These are phyloP conservation scores for Buphagus erythrorhynchus DNA, from an alignment of 2,797 vertebrate genomes.

Conservation along the genomic window DNA sequence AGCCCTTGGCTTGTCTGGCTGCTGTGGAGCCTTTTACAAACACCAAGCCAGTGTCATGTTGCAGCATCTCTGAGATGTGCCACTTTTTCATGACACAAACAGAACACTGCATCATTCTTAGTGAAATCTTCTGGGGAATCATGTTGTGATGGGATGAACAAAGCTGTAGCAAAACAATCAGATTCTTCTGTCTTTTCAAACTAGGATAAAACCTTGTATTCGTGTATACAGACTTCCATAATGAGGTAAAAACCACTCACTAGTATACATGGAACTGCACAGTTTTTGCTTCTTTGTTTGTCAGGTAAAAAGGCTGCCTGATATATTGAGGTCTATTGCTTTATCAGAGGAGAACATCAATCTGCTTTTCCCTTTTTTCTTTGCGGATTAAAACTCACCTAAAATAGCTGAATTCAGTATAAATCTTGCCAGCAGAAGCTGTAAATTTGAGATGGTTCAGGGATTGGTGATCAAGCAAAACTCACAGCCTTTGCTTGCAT, in stretches of 20 bases:
- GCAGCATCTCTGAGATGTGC: background rate
- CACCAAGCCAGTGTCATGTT: background rate
- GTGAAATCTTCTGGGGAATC: background rate
- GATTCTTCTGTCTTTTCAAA: background rate
- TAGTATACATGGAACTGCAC: rapidly evolving
- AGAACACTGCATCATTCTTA: background rate
- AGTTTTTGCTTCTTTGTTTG: background rate
- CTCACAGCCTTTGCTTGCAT: background rate
- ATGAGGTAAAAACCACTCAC: background rate
- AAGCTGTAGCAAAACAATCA: background rate
- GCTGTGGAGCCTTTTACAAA: background rate
- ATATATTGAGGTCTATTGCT: background rate
- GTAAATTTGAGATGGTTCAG: background rate
- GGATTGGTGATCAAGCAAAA: background rate
- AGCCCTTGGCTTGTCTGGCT: background rate
- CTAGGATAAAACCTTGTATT: background rate
- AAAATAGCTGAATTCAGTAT: background rate
- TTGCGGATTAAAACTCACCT: background rate
- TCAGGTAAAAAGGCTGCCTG: background rate
- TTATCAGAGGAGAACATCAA: background rate
- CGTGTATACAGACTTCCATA: background rate
- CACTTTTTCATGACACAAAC: background rate
- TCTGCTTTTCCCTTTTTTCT: background rate
- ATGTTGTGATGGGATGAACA: background rate
- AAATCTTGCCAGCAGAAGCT: background rate